Evolutionary conservation across 2,888 invertebrate genomes (phyloP).

Genomic region (Mongoloraphidia duomilia): DNA sequence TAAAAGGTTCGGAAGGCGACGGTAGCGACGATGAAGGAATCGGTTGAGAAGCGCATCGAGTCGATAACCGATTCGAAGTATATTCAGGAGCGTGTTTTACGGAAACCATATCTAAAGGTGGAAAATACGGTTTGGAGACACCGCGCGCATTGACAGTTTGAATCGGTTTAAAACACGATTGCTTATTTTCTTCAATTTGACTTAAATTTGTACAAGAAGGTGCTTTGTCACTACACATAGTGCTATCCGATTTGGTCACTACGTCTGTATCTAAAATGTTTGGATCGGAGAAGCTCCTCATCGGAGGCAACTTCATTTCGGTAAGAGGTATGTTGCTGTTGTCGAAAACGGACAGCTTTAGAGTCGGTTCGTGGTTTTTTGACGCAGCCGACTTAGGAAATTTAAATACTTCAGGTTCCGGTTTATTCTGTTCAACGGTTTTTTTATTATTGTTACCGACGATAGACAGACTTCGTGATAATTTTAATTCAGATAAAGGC

Average conservation of each 20-base stretch:
- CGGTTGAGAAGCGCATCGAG: neutral
- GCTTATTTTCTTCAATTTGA: slow-evolving; percentile 1
- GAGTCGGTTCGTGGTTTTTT: too few relatives aligned
- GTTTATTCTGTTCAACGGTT: too few relatives aligned
- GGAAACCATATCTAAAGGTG: too few relatives aligned
- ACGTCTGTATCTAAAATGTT: slow-evolving; percentile 25
- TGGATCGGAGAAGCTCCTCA: slow-evolving; percentile 28
- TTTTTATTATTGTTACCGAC: too few relatives aligned
- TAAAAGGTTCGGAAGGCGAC: neutral
- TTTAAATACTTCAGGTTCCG: too few relatives aligned
- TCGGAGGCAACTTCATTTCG: slow-evolving; percentile 8
- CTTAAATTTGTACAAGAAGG: too few relatives aligned
- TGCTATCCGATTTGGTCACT: neutral
- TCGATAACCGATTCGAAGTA: too few relatives aligned
- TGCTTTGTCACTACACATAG: too few relatives aligned
- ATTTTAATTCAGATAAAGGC: slow-evolving; percentile 39
- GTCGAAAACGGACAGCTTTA: too few relatives aligned
- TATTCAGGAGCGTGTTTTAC: too few relatives aligned
- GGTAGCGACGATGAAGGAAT: slow-evolving; percentile 6
- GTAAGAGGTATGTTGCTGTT: neutral
- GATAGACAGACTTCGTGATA: slow-evolving; percentile 11
- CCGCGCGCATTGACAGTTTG: neutral
- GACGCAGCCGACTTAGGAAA: too few relatives aligned
- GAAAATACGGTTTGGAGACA: too few relatives aligned
- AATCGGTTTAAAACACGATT: neutral